Evolutionary conservation across 2,888 invertebrate genomes (phyloP).

Genomic region (Dioctria rufipes): DNA sequence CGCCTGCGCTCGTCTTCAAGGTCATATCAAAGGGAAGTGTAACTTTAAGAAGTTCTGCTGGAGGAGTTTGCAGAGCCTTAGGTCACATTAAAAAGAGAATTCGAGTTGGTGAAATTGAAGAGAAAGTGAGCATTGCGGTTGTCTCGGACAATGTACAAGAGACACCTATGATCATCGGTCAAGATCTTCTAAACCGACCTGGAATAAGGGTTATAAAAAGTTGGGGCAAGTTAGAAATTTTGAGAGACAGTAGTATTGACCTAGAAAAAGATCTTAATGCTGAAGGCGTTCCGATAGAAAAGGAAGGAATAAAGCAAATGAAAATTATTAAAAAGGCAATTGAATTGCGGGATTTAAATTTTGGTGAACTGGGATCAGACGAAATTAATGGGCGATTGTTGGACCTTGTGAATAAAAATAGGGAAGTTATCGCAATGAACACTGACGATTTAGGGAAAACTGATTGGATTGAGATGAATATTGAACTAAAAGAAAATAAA

Average conservation of each 20-base stretch:
- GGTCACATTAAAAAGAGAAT: not conserved
- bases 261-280: not conserved
- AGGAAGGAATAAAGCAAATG: not conserved
- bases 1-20: too few species aligned
- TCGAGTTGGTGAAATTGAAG: not conserved
- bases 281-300: not conserved
- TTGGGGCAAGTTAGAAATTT: not conserved
- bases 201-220: not conserved
- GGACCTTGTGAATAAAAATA: not conserved
- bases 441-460: too few species aligned
- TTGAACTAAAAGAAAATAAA: not conserved
- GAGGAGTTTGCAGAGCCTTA: not conserved
- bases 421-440: not conserved
- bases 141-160: not conserved
- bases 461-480: conserved; percentile 9
- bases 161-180: not conserved
- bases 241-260: not conserved
- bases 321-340: not conserved
- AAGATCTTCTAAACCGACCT: not conserved
- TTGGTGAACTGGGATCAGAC: not conserved
- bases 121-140: not conserved
- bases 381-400: not conserved
- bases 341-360: not conserved
- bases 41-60: not conserved
- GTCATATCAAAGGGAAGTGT: not conserved